Percentiles rank a stretch among this genome's conserved stretches.
phyloP scores from a whole-genome alignment of 2,888 invertebrate species.

The Drosophila flavopinicola region DNA sequence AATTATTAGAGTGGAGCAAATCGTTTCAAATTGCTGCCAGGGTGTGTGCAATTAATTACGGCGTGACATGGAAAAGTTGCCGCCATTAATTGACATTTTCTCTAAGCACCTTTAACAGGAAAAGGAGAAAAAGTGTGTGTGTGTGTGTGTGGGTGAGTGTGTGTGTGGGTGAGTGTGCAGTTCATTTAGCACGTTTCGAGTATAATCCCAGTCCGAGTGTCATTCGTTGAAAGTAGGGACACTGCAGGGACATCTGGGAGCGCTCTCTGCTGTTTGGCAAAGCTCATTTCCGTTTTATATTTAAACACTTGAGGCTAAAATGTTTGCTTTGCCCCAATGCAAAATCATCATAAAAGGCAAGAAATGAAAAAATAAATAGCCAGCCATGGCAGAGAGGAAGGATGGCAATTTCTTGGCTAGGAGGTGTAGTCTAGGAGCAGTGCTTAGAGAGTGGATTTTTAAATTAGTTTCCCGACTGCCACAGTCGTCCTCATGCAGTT shows the following conservation, averaged over 20 bases:
- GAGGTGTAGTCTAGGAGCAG: slow-evolving; percentile 21
- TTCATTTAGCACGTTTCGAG: slow-evolving; percentile 66
- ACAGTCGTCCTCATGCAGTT: slow-evolving; percentile 24
- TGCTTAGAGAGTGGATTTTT: slow-evolving; percentile 79
- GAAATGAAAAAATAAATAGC: slow-evolving; percentile 73
- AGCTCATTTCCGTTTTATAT: slow-evolving; percentile 80
- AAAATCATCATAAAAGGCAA: slow-evolving; percentile 72
- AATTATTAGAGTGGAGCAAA: slow-evolving; percentile 40
- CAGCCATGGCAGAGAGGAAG: slow-evolving; percentile 6
- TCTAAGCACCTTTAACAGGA: not conserved
- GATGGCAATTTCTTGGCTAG: slow-evolving; percentile 14
- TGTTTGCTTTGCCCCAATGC: slow-evolving; percentile 74
- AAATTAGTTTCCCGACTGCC: slow-evolving; percentile 72
- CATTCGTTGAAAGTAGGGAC: slow-evolving; percentile 48
- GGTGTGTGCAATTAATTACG: slow-evolving; percentile 42
- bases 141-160: not conserved
- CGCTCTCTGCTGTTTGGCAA: slow-evolving; percentile 34
- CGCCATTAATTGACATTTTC: slow-evolving; percentile 74
- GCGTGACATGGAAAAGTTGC: slow-evolving; percentile 55
- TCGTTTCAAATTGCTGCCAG: slow-evolving; percentile 31
- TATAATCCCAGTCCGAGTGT: slow-evolving; percentile 40
- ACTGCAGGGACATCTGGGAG: slow-evolving; percentile 19
- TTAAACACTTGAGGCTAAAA: slow-evolving; percentile 79
- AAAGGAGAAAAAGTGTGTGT: not conserved
- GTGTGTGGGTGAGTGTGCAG: slow-evolving; percentile 32